Percentiles rank a stretch among this genome's conserved stretches.
These are phyloP conservation scores for Sclerodermus sp. DNA, from an alignment of 2,888 invertebrate species.

Conservation along the genomic window DNA sequence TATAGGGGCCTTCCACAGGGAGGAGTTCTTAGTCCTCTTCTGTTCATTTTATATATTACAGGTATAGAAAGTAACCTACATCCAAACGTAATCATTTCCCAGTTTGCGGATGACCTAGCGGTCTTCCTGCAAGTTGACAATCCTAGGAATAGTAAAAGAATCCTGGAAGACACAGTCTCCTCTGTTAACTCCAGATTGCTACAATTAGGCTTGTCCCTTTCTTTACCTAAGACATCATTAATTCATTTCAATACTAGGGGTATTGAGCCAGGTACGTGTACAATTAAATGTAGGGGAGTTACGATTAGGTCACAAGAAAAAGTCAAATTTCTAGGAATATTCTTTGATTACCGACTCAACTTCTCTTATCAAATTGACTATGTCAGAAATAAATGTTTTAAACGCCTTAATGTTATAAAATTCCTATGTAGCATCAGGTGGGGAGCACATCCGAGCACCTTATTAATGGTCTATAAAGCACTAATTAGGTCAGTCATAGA, in stretches of 20 bases:
- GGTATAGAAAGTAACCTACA: conserved; percentile 1
- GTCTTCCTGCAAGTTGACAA: background rate
- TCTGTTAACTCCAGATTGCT: no score
- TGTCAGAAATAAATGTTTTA: background rate
- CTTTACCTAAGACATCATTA: no score
- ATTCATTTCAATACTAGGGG: no score
- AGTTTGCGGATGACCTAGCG: conserved; percentile 15
- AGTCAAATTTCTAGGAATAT: background rate
- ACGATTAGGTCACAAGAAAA: no score
- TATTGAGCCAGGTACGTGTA: no score
- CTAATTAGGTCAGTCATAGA: background rate
- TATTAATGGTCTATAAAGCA: background rate
- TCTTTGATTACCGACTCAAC: background rate
- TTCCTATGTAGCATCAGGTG: conserved; percentile 1
- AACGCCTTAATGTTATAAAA: conserved; percentile 7
- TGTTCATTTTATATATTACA: conserved; percentile 7
- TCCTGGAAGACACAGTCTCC: background rate
- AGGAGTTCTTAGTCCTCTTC: conserved; percentile 13
- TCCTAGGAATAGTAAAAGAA: background rate
- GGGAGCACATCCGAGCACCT: background rate
- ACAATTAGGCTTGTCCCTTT: no score
- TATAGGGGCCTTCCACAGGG: conserved; percentile 14
- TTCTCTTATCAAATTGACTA: background rate
- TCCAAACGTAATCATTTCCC: background rate
- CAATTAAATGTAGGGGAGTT: no score